phyloP scores from a whole-genome alignment of 2,113 vertebrate species.

The Puntigrus tetrazona region DNA sequence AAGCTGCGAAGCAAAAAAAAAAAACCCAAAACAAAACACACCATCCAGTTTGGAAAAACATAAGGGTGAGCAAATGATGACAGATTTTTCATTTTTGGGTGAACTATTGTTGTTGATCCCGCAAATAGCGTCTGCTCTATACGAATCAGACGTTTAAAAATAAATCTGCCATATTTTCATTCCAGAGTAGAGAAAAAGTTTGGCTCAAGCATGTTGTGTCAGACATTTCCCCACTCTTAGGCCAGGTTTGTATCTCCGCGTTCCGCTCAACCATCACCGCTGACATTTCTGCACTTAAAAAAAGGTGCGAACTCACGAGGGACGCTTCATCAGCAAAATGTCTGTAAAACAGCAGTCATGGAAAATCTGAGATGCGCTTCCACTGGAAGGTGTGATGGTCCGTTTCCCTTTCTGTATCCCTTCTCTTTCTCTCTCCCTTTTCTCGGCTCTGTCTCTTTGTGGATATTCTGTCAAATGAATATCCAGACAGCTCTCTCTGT shows the following conservation, averaged over 20 bases:
- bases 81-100: neutral
- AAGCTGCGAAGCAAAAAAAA: neutral
- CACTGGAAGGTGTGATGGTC: conserved; percentile 15
- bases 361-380: conserved; percentile 3
- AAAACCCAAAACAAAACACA: too few relatives aligned
- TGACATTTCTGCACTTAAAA: conserved; percentile 6
- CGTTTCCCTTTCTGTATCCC: neutral
- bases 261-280: conserved; percentile 6
- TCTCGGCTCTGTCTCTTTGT: conserved; percentile 39
- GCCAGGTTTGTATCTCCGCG: conserved; percentile 5
- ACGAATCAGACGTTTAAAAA: conserved; percentile 9
- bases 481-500: conserved; percentile 34
- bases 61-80: neutral
- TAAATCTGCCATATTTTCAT: conserved; percentile 16
- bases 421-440: conserved; percentile 32
- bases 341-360: conserved; percentile 4
- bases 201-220: conserved; percentile 2
- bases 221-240: neutral
- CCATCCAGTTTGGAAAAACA: neutral
- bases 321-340: conserved; percentile 25
- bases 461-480: conserved; percentile 12
- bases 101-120: neutral
- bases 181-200: neutral
- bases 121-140: conserved; percentile 8
- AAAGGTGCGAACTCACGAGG: conserved; percentile 11